Conservation (phyloP, 2,888 invertebrate genomes). For the Crematogaster levior region DNA sequence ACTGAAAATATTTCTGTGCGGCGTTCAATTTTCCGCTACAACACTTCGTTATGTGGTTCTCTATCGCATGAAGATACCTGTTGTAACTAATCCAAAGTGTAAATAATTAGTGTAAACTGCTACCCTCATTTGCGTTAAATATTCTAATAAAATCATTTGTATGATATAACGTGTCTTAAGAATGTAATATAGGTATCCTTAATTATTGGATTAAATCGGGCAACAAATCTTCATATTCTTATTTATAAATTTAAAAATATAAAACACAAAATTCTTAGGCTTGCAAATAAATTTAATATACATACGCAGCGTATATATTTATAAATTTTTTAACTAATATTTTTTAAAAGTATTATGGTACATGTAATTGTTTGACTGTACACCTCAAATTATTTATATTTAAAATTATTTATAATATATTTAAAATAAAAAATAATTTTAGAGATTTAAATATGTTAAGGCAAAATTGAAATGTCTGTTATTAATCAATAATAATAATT, state of each 20-base stretch:
- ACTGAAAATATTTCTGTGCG: not conserved
- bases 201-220: not conserved
- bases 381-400: not conserved
- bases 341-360: not conserved
- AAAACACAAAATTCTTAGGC: not conserved
- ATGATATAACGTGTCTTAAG: not conserved
- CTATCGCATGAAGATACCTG: constrained; percentile 4
- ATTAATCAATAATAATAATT: not conserved
- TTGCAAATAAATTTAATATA: not conserved
- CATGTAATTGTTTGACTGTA: not conserved
- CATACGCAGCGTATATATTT: not conserved
- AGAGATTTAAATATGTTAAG: not conserved
- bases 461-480: not conserved
- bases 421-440: not conserved
- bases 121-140: not conserved
- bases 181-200: not conserved
- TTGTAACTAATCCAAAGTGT: not conserved
- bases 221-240: not conserved
- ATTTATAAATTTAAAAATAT: not conserved
- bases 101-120: constrained; percentile 3
- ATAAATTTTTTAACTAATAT: not conserved
- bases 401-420: too few relatives aligned
- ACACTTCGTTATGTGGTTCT: not conserved
- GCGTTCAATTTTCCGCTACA: constrained; percentile 35
- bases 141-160: not conserved